Percentiles rank a stretch among this genome's conserved stretches.
Evolutionary conservation across 2,113 vertebrate genomes (phyloP).

Genomic region (Procavia capensis): DNA sequence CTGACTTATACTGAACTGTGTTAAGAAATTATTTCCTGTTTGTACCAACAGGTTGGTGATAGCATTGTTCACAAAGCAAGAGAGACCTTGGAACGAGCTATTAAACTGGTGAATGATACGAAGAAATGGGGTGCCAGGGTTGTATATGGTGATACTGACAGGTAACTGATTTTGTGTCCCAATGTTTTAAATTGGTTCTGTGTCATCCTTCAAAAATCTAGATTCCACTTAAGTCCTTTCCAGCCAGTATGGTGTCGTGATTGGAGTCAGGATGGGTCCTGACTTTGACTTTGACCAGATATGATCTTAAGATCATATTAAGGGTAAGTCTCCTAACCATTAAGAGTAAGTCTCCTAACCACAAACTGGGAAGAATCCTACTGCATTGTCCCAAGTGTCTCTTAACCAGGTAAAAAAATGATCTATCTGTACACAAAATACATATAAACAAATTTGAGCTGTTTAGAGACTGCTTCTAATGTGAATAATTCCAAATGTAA

Average conservation of each 20-base stretch:
- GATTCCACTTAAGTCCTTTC: background rate
- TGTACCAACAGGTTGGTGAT: conserved; percentile 92
- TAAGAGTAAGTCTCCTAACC: background rate
- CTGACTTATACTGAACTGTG: background rate
- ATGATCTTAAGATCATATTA: background rate
- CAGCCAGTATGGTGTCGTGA: background rate
- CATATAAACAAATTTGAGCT: background rate
- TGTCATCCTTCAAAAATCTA: conserved; percentile 41
- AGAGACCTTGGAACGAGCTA: conserved; percentile 98
- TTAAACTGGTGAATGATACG: conserved; percentile 97
- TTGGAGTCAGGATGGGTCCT: background rate
- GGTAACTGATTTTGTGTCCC: conserved; percentile 84
- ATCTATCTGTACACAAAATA: background rate
- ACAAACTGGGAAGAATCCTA: background rate
- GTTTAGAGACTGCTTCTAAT: conserved; percentile 30
- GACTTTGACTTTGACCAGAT: background rate
- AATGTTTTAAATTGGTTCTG: conserved; percentile 46
- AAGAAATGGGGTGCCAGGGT: conserved; percentile 98
- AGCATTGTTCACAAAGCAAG: conserved; percentile 99
- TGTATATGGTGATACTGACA: conserved; percentile 99
- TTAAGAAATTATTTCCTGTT: conserved; percentile 66
- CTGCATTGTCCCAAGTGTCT: background rate
- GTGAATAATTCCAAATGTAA: conserved; percentile 51
- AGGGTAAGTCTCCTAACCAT: background rate
- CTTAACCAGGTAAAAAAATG: background rate